Evolutionary conservation across 2,888 invertebrate species (phyloP), one percentile per base, ranked within the genome.

Genomic region (Neuroscelio doddi): DNA sequence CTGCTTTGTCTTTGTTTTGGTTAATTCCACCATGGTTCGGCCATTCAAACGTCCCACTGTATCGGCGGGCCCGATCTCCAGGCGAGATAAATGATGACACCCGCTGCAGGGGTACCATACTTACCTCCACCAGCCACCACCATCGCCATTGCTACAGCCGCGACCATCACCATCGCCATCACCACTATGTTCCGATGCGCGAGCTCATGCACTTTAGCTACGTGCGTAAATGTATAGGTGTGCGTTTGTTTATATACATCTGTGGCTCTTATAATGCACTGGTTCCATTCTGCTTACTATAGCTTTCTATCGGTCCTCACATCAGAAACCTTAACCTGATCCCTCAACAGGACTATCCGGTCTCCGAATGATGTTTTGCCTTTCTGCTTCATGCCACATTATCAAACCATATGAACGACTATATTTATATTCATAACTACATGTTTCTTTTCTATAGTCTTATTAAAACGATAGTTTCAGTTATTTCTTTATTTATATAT

Each of bases 1-100:
- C 73, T 89, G 89, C 88, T 89, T 89, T 87, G 88, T 88, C 89
- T 86, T 89, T 88, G 88, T 88, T 89, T 89, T 88, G 88, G 88
- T 89, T 88, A 89, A 89, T 89, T 86, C 86, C 87, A 87, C 89
- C 89, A 89, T 87, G 89, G 88, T 89, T 89, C 88, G 88, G 87
- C 89, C 89, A 89, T 89, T 89, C 89, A 89, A 89, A 88, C 87
- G 88, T 89, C 88, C 87, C 85, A 78, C 85, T 85, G 85, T 88
- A 88, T 88, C 88, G 87, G 86, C 80, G 80, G 82, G 86, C 85
- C 87, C 87, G 87, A 88, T 88, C 87, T 88, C 86, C 86, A 84
- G 78, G 78, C 77, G 85, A 87, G 87, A 87, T 87, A 87, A 87
- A 87, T 87, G 87, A 87, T 83, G 84, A 83, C 84, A 85, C 87